These are phyloP conservation scores for Chirona hameri DNA, from an alignment of 2,888 invertebrate species.

Conservation along the genomic window DNA sequence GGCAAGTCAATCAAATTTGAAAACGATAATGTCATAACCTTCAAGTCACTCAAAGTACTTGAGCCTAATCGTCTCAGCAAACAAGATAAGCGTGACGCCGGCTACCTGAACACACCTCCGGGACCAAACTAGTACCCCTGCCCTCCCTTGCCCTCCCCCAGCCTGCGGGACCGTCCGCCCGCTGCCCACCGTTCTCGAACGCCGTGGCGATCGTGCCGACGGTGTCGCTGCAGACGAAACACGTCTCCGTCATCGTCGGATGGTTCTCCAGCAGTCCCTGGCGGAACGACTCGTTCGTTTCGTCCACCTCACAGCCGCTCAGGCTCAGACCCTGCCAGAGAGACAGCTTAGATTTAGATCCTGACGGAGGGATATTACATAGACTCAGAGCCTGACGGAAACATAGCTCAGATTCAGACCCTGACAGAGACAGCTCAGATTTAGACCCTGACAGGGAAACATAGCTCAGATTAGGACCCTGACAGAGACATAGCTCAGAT, in stretches of 20 bases:
- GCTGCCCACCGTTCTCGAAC: constrained; percentile 45
- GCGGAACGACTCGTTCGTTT: constrained; percentile 67
- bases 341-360: neutral
- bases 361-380: neutral
- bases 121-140: no score
- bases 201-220: constrained; percentile 80
- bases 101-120: no score
- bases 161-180: no score
- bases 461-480: neutral
- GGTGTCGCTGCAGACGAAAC: constrained; percentile 79
- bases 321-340: constrained; percentile 65
- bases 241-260: constrained; percentile 56
- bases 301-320: constrained; percentile 86
- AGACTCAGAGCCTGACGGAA: neutral
- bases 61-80: no score
- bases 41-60: no score
- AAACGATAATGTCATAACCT: no score
- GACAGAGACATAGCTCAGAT: neutral
- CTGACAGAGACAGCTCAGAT: neutral
- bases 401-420: neutral
- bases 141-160: no score
- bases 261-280: constrained; percentile 60
- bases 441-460: neutral
- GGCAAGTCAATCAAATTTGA: no score
- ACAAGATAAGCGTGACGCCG: no score